Evolutionary conservation across 1,140 invertebrate species (phyloP).

Genomic region (Drosophila pallidifrons): DNA sequence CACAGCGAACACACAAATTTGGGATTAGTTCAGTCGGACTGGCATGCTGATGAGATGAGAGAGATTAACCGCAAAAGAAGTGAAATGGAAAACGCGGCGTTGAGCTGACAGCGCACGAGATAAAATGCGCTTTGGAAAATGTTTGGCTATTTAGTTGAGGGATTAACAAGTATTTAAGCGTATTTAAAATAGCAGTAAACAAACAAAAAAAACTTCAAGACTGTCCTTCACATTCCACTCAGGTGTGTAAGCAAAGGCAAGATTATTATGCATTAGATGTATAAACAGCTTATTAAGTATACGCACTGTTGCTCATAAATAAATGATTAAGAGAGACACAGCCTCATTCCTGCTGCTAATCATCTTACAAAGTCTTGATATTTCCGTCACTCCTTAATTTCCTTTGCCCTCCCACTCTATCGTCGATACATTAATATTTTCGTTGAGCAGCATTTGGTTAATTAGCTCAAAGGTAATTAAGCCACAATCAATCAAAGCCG

Average conservation of each 20-base stretch:
- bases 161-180: conserved; percentile 11
- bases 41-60: conserved; percentile 18
- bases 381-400: not conserved
- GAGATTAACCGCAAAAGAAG: conserved; percentile 11
- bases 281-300: not conserved
- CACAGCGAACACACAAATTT: conserved; percentile 10
- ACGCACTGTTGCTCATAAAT: not conserved
- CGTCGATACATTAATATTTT: conserved; percentile 24
- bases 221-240: not conserved
- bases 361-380: conserved; percentile 11
- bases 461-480: conserved; percentile 53
- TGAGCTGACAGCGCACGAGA: conserved; percentile 13
- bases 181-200: not conserved
- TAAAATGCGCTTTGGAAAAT: not conserved
- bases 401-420: not conserved
- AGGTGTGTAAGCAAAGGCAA: not conserved
- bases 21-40: conserved; percentile 31
- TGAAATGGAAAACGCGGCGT: conserved; percentile 19
- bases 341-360: conserved; percentile 2
- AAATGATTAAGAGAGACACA: not conserved
- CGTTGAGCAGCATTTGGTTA: conserved; percentile 37
- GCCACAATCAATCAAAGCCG: conserved; percentile 53
- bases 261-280: too few species aligned
- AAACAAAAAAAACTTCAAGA: not conserved
- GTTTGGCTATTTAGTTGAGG: conserved; percentile 7